Conservation (phyloP, 2,113 vertebrate species). For the Gymnocephalus cernua region DNA sequence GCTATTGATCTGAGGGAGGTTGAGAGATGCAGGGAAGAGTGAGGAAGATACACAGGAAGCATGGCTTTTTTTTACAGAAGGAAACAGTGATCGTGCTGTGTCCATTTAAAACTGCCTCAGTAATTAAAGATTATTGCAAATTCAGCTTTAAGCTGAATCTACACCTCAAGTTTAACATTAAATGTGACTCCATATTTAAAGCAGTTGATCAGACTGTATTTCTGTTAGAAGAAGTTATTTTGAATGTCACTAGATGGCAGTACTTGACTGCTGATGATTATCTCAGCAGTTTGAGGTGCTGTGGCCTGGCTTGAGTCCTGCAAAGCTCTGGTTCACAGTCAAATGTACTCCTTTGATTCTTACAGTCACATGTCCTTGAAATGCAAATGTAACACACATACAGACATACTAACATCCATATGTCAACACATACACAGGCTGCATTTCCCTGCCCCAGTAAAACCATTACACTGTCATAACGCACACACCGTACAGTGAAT, state of each 20-base stretch:
- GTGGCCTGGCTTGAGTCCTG: conserved; percentile 9
- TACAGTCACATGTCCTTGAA: conserved; percentile 16
- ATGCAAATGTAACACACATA: conserved; percentile 7
- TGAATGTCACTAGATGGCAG: conserved; percentile 71
- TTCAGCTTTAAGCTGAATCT: conserved; percentile 14
- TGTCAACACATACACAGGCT: conserved; percentile 3
- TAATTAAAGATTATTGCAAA: conserved; percentile 38
- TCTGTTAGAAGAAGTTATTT: background rate
- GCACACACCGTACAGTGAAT: conserved; percentile 18
- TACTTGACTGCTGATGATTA: conserved; percentile 58
- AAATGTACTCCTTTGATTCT: conserved; percentile 38
- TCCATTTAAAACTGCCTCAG: conserved; percentile 25
- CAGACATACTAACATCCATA: background rate
- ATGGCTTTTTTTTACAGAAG: conserved; percentile 18
- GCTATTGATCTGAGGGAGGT: conserved; percentile 68
- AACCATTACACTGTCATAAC: conserved; percentile 31
- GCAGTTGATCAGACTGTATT: background rate
- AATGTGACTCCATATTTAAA: conserved; percentile 11
- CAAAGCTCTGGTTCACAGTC: conserved; percentile 53
- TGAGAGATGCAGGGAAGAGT: conserved; percentile 28
- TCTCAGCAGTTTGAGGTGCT: background rate
- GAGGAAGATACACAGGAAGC: conserved; percentile 11
- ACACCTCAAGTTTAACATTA: conserved; percentile 11
- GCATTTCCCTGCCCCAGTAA: conserved; percentile 45
- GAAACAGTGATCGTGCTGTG: conserved; percentile 7